Conservation (phyloP, 1,140 invertebrate genomes). For the Saxidomus purpurata region DNA sequence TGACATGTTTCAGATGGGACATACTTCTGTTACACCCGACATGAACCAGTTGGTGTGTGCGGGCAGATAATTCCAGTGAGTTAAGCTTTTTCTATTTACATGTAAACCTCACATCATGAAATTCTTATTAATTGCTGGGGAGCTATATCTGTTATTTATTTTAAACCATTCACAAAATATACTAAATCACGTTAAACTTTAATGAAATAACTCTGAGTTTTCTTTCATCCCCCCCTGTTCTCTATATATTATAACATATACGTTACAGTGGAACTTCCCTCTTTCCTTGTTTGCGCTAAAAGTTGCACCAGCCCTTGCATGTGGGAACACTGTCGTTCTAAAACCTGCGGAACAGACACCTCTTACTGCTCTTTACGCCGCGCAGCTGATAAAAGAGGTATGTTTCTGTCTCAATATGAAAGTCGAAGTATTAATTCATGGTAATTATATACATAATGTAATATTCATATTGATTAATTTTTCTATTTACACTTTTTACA, state of each 20-base stretch:
- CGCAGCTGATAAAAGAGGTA: conserved; percentile 73
- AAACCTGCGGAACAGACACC: conserved; percentile 89
- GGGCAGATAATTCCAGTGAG: conserved; percentile 72
- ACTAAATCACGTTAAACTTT: too few relatives aligned
- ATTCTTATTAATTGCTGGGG: too few relatives aligned
- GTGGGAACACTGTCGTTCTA: conserved; percentile 89
- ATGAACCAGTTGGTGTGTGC: conserved; percentile 76
- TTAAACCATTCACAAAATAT: too few relatives aligned
- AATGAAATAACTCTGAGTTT: too few relatives aligned
- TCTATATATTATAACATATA: too few relatives aligned
- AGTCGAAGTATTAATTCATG: too few relatives aligned
- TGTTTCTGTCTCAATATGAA: too few relatives aligned
- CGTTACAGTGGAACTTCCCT: conserved; percentile 88
- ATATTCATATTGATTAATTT: too few relatives aligned
- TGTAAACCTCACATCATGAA: background rate
- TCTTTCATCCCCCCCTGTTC: too few relatives aligned
- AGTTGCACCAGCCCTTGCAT: conserved; percentile 88
- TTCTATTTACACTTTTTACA: too few relatives aligned
- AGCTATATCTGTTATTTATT: too few relatives aligned
- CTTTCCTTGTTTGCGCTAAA: conserved; percentile 86
- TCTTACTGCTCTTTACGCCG: conserved; percentile 67
- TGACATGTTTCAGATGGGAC: conserved; percentile 58
- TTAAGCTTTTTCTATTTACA: background rate
- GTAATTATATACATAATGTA: too few relatives aligned
- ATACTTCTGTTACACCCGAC: conserved; percentile 70